Evolutionary conservation across 2,113 vertebrate species (phyloP).

Genomic region (Hyperopisus bebe): DNA sequence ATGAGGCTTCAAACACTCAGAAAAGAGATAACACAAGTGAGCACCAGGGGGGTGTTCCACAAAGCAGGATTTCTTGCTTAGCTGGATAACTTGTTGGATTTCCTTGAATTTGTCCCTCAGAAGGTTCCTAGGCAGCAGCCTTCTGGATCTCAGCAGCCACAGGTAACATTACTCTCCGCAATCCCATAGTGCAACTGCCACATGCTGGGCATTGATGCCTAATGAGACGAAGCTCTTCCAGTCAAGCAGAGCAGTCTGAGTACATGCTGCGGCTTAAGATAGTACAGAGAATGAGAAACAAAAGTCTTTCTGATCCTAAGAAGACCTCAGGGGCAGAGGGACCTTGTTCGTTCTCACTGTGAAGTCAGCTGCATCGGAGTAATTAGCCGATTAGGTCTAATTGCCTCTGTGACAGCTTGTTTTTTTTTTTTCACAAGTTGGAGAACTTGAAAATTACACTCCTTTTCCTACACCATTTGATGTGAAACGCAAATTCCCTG

Average conservation of each 20-base stretch:
- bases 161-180: neutral
- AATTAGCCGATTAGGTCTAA: neutral
- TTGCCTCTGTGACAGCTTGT: neutral
- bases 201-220: neutral
- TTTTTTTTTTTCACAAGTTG: neutral
- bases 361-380: neutral
- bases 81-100: no score
- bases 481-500: neutral
- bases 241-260: neutral
- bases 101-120: neutral
- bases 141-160: neutral
- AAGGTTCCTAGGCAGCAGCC: neutral
- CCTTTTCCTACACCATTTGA: neutral
- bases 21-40: neutral
- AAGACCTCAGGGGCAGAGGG: neutral
- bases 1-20: neutral
- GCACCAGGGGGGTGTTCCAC: no score
- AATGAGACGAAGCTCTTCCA: neutral
- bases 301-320: neutral
- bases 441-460: neutral
- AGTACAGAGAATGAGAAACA: neutral
- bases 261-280: neutral
- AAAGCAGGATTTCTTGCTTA: no score
- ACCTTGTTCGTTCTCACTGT: neutral
- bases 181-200: neutral